A percentile compares a stretch with the other conserved stretches of the same genome.
These are phyloP conservation scores for Thysanoteuthis rhombus DNA, from an alignment of 2,888 invertebrate genomes.

Conservation along the genomic window DNA sequence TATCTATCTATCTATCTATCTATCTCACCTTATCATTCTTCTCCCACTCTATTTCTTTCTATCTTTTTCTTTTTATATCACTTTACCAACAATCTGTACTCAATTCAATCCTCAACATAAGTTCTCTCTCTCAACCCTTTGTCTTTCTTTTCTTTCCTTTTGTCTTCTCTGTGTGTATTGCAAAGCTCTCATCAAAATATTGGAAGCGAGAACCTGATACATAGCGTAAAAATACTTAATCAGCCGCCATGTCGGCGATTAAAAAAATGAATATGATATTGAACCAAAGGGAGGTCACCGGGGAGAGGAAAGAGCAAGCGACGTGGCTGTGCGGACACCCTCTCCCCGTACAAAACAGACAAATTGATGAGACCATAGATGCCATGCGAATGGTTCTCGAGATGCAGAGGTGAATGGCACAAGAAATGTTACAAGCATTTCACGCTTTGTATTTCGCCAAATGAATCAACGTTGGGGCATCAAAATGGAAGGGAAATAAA, in stretches of 20 bases:
- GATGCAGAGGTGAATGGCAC: background rate
- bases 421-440: background rate
- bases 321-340: background rate
- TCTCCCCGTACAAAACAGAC: background rate
- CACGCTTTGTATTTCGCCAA: background rate
- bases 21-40: too few relatives aligned
- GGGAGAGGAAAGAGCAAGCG: background rate
- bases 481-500: background rate
- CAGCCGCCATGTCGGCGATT: background rate
- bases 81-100: too few relatives aligned
- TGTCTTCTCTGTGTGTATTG: background rate
- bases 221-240: background rate
- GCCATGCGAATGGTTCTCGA: background rate
- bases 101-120: too few relatives aligned
- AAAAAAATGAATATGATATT: background rate
- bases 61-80: too few relatives aligned
- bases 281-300: background rate
- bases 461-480: background rate
- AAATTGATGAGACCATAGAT: constrained; percentile 12
- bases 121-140: background rate
- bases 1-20: too few relatives aligned
- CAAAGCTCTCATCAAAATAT: background rate
- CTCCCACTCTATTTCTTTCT: too few relatives aligned
- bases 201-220: background rate
- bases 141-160: background rate